A percentile compares a stretch with the other conserved stretches of the same genome.
These are phyloP conservation scores for Musca vetustissima DNA, from an alignment of 1,140 invertebrate genomes.

Conservation along the genomic window DNA sequence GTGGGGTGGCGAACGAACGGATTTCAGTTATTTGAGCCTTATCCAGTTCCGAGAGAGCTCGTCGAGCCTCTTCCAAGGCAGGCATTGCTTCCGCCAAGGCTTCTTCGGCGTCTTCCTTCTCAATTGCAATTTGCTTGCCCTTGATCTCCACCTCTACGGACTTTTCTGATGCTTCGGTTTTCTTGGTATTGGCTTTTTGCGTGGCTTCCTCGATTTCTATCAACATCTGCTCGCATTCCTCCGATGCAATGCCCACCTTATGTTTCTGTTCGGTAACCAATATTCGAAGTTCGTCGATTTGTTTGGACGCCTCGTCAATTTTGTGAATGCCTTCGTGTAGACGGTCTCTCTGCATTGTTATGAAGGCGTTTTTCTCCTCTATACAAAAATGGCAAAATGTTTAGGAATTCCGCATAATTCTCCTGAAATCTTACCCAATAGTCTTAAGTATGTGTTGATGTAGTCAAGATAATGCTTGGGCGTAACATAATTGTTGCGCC, in stretches of 20 bases:
- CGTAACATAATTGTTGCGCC: slow-evolving; percentile 82
- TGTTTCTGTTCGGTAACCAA: slow-evolving; percentile 53
- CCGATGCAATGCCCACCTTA: slow-evolving; percentile 47
- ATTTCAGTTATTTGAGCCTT: slow-evolving; percentile 92
- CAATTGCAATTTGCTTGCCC: slow-evolving; percentile 71
- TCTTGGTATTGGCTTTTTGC: slow-evolving; percentile 70
- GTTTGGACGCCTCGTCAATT: slow-evolving; percentile 51
- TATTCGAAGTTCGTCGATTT: slow-evolving; percentile 49
- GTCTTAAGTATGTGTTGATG: slow-evolving; percentile 73
- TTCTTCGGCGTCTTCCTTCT: slow-evolving; percentile 81
- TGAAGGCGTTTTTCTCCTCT: slow-evolving; percentile 58
- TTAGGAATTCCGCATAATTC: neutral
- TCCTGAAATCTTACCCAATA: slow-evolving; percentile 71
- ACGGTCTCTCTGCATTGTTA: slow-evolving; percentile 54
- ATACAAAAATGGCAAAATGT: neutral
- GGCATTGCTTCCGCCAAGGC: slow-evolving; percentile 78
- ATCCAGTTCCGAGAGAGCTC: slow-evolving; percentile 77
- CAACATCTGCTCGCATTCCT: slow-evolving; percentile 52
- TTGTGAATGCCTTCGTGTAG: slow-evolving; percentile 56
- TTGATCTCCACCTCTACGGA: slow-evolving; percentile 78
- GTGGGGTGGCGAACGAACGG: slow-evolving; percentile 81
- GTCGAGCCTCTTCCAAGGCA: slow-evolving; percentile 74
- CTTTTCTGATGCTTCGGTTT: slow-evolving; percentile 73
- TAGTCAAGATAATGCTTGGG: slow-evolving; percentile 90
- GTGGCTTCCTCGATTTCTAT: slow-evolving; percentile 60